Conservation (phyloP, 2,797 vertebrate genomes). For the Neoniphon sammara region DNA sequence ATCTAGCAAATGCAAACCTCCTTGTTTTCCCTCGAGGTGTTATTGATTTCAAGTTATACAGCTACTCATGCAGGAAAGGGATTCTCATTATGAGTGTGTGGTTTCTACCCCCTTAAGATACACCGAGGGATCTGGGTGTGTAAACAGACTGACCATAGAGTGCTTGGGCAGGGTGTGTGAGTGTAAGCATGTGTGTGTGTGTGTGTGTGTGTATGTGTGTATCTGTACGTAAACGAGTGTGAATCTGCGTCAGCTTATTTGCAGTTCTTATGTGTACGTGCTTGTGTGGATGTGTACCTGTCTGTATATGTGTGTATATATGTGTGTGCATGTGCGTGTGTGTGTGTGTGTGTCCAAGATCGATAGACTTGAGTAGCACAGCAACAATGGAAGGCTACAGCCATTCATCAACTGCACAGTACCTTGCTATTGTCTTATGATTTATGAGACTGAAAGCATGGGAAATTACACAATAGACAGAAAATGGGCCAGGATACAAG, state of each 20-base stretch:
- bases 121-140: neutral
- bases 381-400: conserved; percentile 24
- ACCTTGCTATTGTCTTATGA: conserved; percentile 27
- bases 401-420: conserved; percentile 52
- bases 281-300: neutral
- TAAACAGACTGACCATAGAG: neutral
- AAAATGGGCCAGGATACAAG: conserved; percentile 18
- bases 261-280: neutral
- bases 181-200: neutral
- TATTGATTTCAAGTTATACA: conserved; percentile 37
- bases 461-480: conserved; percentile 38
- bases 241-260: neutral
- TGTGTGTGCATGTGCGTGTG: neutral
- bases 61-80: neutral
- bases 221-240: neutral
- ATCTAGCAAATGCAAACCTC: conserved; percentile 14
- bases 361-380: conserved; percentile 35
- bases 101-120: conserved; percentile 3
- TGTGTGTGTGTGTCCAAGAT: neutral
- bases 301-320: neutral
- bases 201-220: neutral
- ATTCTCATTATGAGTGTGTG: conserved; percentile 14
- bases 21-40: conserved; percentile 24
- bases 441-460: conserved; percentile 42
- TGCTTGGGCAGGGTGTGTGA: neutral